Base-by-base conservation (phyloP, 1,140 invertebrate species). In the Pemphigus obesinymphae region DNA sequence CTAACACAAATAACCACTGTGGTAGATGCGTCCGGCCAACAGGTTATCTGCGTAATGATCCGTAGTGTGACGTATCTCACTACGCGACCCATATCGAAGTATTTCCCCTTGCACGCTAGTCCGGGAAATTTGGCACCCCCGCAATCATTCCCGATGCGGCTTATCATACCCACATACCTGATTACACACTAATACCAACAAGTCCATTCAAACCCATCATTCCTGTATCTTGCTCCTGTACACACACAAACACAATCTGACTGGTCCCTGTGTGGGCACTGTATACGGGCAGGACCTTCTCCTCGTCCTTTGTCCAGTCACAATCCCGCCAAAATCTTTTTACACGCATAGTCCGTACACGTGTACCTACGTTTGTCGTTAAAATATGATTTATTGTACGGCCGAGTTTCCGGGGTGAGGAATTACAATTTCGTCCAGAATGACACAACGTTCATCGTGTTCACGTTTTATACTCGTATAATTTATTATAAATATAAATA, bases 1-100 rank as follows among this genome's bases (percentile, higher is more conserved):
- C n/a, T n/a, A n/a, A n/a, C n/a, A n/a, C n/a, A n/a, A n/a, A n/a
- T n/a, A n/a, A n/a, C n/a, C n/a, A n/a, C n/a, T n/a, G n/a, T n/a
- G n/a, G n/a, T n/a, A n/a, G n/a, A n/a, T n/a, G n/a, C n/a, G n/a
- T n/a, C n/a, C n/a, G n/a, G n/a, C 29, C 45, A 75, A 53, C 72
- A 75, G 45, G 72, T 75, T 75, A 75, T 75, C 45, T 75, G 26
- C 26, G 72, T 20, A 73, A 75, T 50, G 45, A 75, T 75, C 17
- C 45, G 70, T n/a, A n/a, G n/a, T 50, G 70, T 8, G 17, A 72
- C 10, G 23, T 11, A 13, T 6, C 0, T 45, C 11, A 26, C 48
- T 10, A 45, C 23, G 26, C 26, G 29, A 31, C 29, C 29, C 29
- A 61, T 26, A 58, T 58, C 58, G 58, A 29, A 11, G 15, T 17